These are phyloP conservation scores for Pachypanchax playfairii DNA, from an alignment of 2,113 vertebrate genomes.

Conservation along the genomic window DNA sequence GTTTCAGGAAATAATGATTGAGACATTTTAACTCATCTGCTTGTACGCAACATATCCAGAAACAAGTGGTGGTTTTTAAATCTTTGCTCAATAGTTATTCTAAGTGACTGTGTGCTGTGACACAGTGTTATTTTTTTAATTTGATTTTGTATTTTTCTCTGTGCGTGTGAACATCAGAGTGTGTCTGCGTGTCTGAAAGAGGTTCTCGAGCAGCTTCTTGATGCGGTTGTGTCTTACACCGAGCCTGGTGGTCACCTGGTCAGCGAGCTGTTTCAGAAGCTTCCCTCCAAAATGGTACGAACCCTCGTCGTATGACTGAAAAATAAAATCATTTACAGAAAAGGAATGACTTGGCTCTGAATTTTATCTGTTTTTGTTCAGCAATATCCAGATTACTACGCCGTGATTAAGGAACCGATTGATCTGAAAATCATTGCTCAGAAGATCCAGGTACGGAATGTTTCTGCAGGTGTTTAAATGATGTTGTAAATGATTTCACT, in stretches of 20 bases:
- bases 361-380: conserved; percentile 66
- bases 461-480: neutral
- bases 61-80: no score
- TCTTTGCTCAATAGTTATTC: no score
- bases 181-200: conserved; percentile 89
- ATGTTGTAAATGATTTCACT: neutral
- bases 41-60: no score
- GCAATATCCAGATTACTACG: conserved; percentile 99
- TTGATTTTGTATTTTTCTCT: no score
- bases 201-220: conserved; percentile 93
- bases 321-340: neutral
- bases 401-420: conserved; percentile 98
- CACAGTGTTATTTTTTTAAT: neutral
- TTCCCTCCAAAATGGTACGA: conserved; percentile 97
- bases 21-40: no score
- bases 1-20: no score
- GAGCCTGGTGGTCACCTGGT: conserved; percentile 91
- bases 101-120: neutral
- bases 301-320: neutral
- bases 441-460: conserved; percentile 88
- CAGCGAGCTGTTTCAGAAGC: conserved; percentile 98
- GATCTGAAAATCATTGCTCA: conserved; percentile 97
- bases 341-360: conserved; percentile 8
- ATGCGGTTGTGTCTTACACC: conserved; percentile 87
- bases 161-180: conserved; percentile 72